Conservation (phyloP, 2,113 vertebrate genomes). For the Egretta garzetta region DNA sequence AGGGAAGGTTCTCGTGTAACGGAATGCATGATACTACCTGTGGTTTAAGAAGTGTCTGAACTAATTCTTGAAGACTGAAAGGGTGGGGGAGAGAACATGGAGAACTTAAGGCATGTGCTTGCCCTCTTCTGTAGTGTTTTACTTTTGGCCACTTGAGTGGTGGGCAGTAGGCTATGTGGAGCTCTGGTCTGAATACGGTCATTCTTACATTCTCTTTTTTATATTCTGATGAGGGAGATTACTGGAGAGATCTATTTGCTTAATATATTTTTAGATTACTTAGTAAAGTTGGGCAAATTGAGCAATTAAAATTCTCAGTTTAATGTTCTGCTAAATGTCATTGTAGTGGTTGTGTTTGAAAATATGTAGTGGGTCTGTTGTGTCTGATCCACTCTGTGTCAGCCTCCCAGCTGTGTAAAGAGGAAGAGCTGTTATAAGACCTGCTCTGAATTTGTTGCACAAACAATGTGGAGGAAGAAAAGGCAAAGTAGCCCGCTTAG, state of each 20-base stretch:
- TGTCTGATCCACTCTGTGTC: neutral
- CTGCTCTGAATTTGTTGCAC: neutral
- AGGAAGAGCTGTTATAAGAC: neutral
- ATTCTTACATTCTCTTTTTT: neutral
- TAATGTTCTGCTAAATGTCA: neutral
- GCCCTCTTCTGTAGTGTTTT: neutral
- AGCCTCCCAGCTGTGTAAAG: neutral
- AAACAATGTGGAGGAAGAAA: neutral
- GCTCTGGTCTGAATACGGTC: neutral
- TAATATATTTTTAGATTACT: neutral
- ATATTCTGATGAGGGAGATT: neutral
- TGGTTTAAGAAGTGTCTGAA: neutral
- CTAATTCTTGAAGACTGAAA: neutral
- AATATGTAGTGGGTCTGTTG: neutral
- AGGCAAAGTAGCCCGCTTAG: neutral
- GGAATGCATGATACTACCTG: neutral
- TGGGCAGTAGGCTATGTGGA: rapidly evolving
- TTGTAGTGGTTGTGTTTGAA: neutral
- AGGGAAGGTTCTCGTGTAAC: neutral
- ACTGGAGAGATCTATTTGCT: neutral
- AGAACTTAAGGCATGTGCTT: neutral
- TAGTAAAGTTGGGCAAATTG: neutral
- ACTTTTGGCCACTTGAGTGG: neutral
- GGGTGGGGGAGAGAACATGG: neutral
- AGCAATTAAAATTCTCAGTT: neutral